Evolutionary conservation across 1,140 invertebrate genomes (phyloP).

Genomic region (Bombus polaris): DNA sequence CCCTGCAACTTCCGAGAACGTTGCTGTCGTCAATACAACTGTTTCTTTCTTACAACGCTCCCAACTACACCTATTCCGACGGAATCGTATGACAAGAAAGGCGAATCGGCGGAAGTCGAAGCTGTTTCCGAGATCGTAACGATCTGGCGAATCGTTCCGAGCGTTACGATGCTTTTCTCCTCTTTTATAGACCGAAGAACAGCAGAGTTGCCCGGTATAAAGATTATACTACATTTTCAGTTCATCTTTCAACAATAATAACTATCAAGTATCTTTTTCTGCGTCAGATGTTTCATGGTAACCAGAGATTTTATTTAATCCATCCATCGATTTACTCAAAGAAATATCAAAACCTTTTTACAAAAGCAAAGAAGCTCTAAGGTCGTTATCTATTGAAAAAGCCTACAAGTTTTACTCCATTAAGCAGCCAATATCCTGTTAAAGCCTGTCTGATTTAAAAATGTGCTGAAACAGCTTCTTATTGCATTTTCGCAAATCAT

Average conservation of each 20-base stretch:
- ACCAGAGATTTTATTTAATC: not conserved
- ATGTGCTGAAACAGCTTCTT: not conserved
- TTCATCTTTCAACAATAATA: not conserved
- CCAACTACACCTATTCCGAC: conserved; percentile 1
- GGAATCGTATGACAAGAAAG: not conserved
- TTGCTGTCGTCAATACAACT: not conserved
- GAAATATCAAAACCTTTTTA: too few relatives aligned
- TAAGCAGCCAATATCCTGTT: not conserved
- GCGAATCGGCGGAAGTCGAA: not conserved
- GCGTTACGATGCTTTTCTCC: not conserved
- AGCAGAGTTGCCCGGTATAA: not conserved
- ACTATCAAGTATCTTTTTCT: not conserved
- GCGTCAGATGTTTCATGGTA: not conserved
- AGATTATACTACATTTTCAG: not conserved
- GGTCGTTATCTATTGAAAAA: not conserved
- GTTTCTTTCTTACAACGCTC: not conserved
- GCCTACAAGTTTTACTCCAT: not conserved
- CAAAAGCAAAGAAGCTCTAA: too few relatives aligned
- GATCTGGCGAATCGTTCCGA: not conserved
- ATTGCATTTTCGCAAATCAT: too few relatives aligned
- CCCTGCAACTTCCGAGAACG: conserved; percentile 21
- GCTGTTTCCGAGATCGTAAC: conserved; percentile 8
- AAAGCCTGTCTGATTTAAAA: not conserved
- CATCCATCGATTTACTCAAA: too few relatives aligned
- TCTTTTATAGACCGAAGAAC: not conserved